Percentiles rank a stretch among this genome's conserved stretches.
Evolutionary conservation across 2,888 invertebrate species (phyloP).

Genomic region (Aphodius granarius): DNA sequence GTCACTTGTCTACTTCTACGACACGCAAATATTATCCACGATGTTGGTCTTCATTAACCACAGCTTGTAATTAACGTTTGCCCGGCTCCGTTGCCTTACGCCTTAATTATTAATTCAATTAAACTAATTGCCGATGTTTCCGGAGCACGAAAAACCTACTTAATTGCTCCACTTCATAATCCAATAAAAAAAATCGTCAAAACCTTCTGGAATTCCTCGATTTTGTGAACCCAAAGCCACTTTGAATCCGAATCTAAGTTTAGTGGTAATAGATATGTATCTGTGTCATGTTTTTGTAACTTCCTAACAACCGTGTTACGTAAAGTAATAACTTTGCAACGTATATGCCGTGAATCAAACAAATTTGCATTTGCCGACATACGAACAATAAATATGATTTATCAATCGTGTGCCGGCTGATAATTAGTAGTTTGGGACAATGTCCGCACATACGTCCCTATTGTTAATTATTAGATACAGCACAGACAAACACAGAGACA

Average conservation of each 20-base stretch:
- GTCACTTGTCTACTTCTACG: too few relatives aligned
- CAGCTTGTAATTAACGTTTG: background rate
- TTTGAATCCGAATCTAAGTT: too few relatives aligned
- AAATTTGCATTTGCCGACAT: background rate
- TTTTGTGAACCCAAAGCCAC: too few relatives aligned
- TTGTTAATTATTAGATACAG: background rate
- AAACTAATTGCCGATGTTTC: background rate
- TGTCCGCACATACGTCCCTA: background rate
- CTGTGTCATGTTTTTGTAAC: background rate
- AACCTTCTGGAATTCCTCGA: too few relatives aligned
- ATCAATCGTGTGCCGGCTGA: background rate
- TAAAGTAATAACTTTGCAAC: background rate
- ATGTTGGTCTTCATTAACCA: background rate
- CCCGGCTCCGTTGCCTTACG: background rate
- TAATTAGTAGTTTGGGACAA: background rate
- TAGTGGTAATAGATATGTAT: background rate
- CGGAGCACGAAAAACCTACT: background rate
- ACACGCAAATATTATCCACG: background rate
- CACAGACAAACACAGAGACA: background rate
- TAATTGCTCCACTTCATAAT: background rate
- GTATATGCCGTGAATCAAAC: background rate
- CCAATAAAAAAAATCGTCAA: too few relatives aligned
- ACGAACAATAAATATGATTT: background rate
- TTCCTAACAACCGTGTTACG: background rate
- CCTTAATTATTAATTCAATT: background rate